Percentiles rank a stretch among this genome's conserved stretches.
Conservation (phyloP, 2,888 invertebrate species). For the Serrognathus titanus region DNA sequence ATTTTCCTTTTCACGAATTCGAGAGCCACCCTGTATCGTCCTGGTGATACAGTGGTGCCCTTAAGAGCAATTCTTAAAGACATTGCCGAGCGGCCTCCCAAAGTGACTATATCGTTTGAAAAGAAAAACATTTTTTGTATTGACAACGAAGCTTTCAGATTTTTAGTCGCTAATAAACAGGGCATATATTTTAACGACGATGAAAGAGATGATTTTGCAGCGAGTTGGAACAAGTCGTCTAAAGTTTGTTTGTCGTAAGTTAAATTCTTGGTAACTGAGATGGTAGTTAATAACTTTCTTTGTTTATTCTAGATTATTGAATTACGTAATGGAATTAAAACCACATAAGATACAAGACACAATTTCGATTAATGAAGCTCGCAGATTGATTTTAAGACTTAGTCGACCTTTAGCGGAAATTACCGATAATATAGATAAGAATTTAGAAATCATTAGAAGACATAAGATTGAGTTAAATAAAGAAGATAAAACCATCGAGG, state of each 20-base stretch:
- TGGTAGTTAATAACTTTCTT: too few relatives aligned
- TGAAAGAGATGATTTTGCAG: background rate
- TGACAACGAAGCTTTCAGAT: constrained; percentile 22
- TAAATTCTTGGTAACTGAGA: background rate
- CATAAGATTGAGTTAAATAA: constrained; percentile 27
- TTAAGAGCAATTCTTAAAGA: constrained; percentile 10
- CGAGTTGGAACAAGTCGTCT: too few relatives aligned
- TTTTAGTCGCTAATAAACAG: constrained; percentile 8
- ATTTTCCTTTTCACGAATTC: constrained; percentile 22
- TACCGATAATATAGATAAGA: constrained; percentile 39
- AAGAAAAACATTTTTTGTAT: constrained; percentile 18
- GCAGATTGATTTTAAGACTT: constrained; percentile 38
- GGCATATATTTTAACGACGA: constrained; percentile 3
- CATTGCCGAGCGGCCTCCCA: constrained; percentile 9
- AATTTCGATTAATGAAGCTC: constrained; percentile 39
- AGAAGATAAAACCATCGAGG: constrained; percentile 30
- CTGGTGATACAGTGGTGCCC: constrained; percentile 19
- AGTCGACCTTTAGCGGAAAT: constrained; percentile 42
- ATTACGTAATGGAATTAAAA: constrained; percentile 3
- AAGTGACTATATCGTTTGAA: constrained; percentile 12
- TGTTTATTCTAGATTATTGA: background rate
- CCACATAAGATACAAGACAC: constrained; percentile 40
- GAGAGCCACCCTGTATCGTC: constrained; percentile 17
- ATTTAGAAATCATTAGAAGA: constrained; percentile 33
- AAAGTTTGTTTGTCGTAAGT: constrained; percentile 10